Base-by-base conservation (phyloP, 2,113 vertebrate species). In the Cariama cristata region DNA sequence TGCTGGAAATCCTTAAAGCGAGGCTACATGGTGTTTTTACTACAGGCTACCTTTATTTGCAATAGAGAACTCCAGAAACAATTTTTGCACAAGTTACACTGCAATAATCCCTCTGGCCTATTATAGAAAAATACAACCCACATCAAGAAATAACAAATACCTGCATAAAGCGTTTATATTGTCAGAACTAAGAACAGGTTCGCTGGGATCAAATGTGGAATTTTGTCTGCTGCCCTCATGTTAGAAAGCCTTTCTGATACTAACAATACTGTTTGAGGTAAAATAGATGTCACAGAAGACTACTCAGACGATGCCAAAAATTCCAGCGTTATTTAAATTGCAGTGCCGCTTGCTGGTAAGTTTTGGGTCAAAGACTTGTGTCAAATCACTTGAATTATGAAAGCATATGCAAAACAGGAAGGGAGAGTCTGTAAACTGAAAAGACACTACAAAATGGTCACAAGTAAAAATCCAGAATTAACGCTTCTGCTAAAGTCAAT, bases 11-110 rank as follows among this genome's bases (percentile, higher is more conserved):
- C 28, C 59, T 49, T 30, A 44, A 12, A 42, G 32, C 0, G 0
- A 69, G 40, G 22, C 17, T 32, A 59, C 0, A 0, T 1, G 18
- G 8, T 49, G 32, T 20, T 95, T 73, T 62, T 2, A 68, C 19
- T 45, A 42, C 4, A 81, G 45, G 22, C 44, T 67, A 76, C 24
- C 8, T 12, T 30, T 0, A 53, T 66, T 91, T 81, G 32, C 3
- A 3, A 16, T 4, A 49, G 7, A 42, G 40, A 83, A 72, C 12
- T 69, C 32, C 38, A 67, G 24, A 62, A 91, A 66, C 69, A 7
- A 7, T 11, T 81, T 42, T 59, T 55, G 15, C 20, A 23, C 10
- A 30, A n/a, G 19, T 75, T 49, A 68, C 24, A 47, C 30, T 64
- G 40, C 28, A 91, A 63, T 38, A 89, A 75, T n/a, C 16, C 14